Percentiles rank a stretch among this genome's conserved stretches.
phyloP scores from a whole-genome alignment of 2,888 invertebrate species.

The Phorcus lineatus region DNA sequence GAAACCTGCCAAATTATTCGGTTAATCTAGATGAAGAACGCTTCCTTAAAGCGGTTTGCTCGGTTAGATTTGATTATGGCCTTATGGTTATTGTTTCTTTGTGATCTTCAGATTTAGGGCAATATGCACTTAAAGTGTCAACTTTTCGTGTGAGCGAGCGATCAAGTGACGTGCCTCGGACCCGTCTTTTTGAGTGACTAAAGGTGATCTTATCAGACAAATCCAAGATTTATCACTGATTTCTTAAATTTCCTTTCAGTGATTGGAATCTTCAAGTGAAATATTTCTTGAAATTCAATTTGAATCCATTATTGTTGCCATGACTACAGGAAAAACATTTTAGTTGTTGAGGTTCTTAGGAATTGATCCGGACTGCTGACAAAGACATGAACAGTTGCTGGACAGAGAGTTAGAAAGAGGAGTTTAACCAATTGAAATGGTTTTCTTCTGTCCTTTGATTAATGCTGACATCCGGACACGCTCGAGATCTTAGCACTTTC shows the following conservation, averaged over 20 bases:
- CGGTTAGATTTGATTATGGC: no score
- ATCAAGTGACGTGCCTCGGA: not conserved
- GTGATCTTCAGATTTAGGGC: not conserved
- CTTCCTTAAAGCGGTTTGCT: no score
- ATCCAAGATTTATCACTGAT: not conserved
- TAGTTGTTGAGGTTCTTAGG: not conserved
- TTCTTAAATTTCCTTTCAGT: not conserved
- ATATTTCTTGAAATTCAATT: constrained; percentile 17
- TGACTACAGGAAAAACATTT: not conserved
- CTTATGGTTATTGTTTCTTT: not conserved
- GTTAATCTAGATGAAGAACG: no score
- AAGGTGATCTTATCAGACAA: not conserved
- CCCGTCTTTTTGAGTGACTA: not conserved
- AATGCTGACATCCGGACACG: no score
- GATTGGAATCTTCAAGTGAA: constrained; percentile 6
- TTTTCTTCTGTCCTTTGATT: no score
- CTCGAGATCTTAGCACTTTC: no score
- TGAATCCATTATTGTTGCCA: constrained; percentile 17
- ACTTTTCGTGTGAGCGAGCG: not conserved
- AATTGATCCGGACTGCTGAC: not conserved
- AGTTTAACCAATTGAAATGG: no score
- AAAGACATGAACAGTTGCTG: no score
- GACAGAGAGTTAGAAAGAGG: no score
- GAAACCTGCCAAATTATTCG: no score
- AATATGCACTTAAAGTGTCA: not conserved